phyloP scores from a whole-genome alignment of 2,797 vertebrate species.

The Leucoraja ocellata region DNA sequence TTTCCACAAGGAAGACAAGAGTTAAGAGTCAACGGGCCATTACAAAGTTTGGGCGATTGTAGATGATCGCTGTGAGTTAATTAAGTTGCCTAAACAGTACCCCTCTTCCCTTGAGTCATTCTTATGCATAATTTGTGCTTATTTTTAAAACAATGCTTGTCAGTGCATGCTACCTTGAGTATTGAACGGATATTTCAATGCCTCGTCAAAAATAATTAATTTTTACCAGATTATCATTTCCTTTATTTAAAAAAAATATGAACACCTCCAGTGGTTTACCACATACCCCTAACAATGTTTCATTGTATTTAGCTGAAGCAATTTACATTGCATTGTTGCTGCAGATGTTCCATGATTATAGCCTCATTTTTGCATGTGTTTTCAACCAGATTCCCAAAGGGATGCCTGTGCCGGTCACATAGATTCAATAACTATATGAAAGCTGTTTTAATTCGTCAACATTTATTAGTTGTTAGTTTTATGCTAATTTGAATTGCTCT shows the following conservation, averaged over 20 bases:
- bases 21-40: neutral
- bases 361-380: neutral
- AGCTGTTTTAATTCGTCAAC: conserved; percentile 27
- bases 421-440: neutral
- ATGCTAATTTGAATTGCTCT: neutral
- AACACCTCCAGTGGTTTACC: neutral
- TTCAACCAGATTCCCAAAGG: neutral
- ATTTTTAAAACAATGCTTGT: conserved; percentile 25
- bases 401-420: neutral
- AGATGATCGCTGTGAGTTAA: neutral
- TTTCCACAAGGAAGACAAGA: neutral
- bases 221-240: conserved; percentile 15
- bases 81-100: neutral
- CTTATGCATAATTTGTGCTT: neutral
- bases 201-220: conserved; percentile 21
- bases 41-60: neutral
- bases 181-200: neutral
- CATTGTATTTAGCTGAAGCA: neutral
- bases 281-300: neutral
- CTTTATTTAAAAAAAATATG: conserved; percentile 20
- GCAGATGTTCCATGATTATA: conserved; percentile 23
- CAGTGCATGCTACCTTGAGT: neutral
- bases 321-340: neutral
- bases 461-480: neutral
- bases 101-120: neutral